Evolutionary conservation across 2,113 vertebrate species (phyloP).

Genomic region (Spermophilus dauricus): DNA sequence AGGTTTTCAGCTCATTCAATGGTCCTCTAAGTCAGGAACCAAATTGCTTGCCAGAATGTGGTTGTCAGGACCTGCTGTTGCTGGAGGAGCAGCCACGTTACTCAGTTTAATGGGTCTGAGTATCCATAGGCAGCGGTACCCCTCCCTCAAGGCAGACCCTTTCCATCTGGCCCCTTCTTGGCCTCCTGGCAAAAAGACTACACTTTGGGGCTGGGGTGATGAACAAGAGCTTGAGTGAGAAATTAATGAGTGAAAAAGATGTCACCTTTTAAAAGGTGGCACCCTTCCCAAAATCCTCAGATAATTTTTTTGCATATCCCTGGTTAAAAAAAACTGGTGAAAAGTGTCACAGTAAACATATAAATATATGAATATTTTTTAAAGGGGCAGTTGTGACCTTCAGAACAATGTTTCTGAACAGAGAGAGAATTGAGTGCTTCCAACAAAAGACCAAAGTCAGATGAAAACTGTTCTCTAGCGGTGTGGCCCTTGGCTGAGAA

Average conservation of each 20-base stretch:
- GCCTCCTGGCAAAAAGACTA: not conserved
- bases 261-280: not conserved
- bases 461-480: not conserved
- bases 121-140: not conserved
- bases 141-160: not conserved
- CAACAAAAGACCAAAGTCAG: not conserved
- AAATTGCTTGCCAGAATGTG: not conserved
- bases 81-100: not conserved
- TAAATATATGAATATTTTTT: too few species aligned
- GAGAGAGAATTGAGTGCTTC: not conserved
- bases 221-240: not conserved
- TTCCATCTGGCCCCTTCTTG: not conserved
- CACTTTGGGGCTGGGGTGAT: not conserved
- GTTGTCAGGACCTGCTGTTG: not conserved
- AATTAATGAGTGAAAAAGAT: not conserved
- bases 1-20: not conserved
- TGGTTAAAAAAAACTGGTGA: not conserved
- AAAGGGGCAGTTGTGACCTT: not conserved
- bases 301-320: not conserved
- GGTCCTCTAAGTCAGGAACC: not conserved
- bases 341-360: not conserved
- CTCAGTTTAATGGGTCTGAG: not conserved
- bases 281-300: too few species aligned
- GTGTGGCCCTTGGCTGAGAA: not conserved
- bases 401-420: not conserved